Base-by-base conservation (phyloP, 2,113 vertebrate genomes). In the Marmota monax region DNA sequence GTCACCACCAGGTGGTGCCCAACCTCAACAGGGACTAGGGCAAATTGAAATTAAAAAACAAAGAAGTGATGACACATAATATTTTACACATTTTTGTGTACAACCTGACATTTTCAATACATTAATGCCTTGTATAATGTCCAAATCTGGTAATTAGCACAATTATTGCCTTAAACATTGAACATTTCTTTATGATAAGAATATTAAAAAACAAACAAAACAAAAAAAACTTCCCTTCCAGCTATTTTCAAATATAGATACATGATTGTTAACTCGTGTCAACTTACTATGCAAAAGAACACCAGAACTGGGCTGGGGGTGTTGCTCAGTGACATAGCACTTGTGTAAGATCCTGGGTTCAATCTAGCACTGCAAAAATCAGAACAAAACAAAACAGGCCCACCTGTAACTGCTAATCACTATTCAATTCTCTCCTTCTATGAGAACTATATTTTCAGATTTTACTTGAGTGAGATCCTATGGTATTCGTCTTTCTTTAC, bases 1-100 rank as follows among this genome's bases (percentile, higher is more conserved):
- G 1, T 32, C 13, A 85, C 96, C 95, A 96, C 65, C 25, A 97
- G 97, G 84, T 97, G 97, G 97, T 82, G 39, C 84, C 72, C 83
- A 96, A 95, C 61, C 39, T 95, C 77, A 96, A 9, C 14, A 27
- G 67, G 80, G 96, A 27, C 45, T 12, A 6, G 25, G 27, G 53
- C n/a, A 37, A 70, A 56, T 58, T 67, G 39, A 72, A 58, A 63
- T 53, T 70, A 20, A 77, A 88, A 76, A 39, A 74, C 13, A 72
- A 72, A n/a, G 16, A 72, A 72, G n/a, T 48, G 42, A n/a, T 70
- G 67, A 70, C 29, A 72, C 27, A 42, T 58, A 79, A 80, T 91
- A 91, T 34, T 82, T 27, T 23, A 65, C 34, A 11, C 5, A 51
- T 51, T 85, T 85, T 29, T 69, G 42, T 63, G 67, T 83, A 63